These are phyloP conservation scores for Lamprotornis superbus DNA, from an alignment of 2,113 vertebrate species.

Conservation along the genomic window DNA sequence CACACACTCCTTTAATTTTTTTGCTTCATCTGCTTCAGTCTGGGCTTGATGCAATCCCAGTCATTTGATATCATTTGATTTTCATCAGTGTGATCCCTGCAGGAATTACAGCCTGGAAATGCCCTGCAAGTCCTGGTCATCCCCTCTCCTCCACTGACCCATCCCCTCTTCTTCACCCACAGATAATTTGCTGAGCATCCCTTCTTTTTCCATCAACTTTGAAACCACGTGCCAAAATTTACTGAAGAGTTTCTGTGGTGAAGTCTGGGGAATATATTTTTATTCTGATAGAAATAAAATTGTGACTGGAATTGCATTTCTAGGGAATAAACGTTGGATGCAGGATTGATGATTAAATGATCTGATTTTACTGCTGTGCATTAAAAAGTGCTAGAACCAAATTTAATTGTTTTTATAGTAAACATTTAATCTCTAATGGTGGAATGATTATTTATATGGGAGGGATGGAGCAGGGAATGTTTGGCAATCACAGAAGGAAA, in stretches of 20 bases:
- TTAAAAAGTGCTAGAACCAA: slow-evolving; percentile 44
- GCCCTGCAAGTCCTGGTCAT: not conserved
- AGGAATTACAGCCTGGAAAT: not conserved
- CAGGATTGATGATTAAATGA: slow-evolving; percentile 23
- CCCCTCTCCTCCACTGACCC: not conserved
- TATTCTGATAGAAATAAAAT: slow-evolving; percentile 33
- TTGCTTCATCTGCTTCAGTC: not conserved
- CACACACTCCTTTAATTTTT: not conserved
- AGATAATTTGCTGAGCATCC: not conserved
- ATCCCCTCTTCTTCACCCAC: not conserved
- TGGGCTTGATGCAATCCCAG: not conserved
- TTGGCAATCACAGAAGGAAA: not conserved
- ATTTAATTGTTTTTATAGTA: slow-evolving; percentile 59
- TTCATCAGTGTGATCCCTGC: not conserved
- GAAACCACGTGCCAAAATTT: not conserved
- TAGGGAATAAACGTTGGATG: not conserved
- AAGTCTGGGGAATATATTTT: slow-evolving; percentile 10
- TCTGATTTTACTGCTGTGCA: slow-evolving; percentile 36
- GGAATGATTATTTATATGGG: slow-evolving; percentile 33
- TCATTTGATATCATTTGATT: not conserved
- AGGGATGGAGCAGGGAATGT: not conserved
- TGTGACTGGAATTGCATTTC: slow-evolving; percentile 26
- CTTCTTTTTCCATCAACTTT: not conserved
- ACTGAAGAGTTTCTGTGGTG: not conserved
- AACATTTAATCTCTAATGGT: slow-evolving; percentile 47